phyloP scores from a whole-genome alignment of 1,140 invertebrate species.

The Glomeris maerens region DNA sequence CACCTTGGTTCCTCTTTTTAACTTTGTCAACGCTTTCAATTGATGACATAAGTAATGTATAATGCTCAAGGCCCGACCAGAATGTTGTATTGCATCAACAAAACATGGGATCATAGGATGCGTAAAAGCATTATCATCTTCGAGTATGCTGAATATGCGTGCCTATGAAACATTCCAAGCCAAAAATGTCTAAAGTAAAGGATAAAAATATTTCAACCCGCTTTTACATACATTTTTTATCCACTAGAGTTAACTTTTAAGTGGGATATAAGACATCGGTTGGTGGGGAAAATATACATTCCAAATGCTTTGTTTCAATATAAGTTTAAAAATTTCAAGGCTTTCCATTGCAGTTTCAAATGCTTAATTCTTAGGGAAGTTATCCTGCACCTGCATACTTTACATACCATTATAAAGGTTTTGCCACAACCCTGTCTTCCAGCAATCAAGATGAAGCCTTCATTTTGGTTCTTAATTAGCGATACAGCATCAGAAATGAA shows the following conservation, averaged over 20 bases:
- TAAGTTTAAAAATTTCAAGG: not conserved
- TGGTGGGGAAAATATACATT: not conserved
- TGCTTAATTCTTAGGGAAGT: not conserved
- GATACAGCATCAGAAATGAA: slow-evolving; percentile 2
- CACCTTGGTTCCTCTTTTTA: not conserved
- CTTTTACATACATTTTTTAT: slow-evolving; percentile 23
- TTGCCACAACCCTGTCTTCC: slow-evolving; percentile 33
- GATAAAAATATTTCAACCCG: too few relatives aligned
- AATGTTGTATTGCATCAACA: slow-evolving; percentile 7
- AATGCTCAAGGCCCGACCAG: not conserved
- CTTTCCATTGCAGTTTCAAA: not conserved
- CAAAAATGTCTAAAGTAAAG: slow-evolving; percentile 26
- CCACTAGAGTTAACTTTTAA: slow-evolving; percentile 19
- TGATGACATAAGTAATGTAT: not conserved
- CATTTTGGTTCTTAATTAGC: slow-evolving; percentile 1
- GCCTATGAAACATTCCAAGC: slow-evolving; percentile 5
- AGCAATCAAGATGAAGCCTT: slow-evolving; percentile 24
- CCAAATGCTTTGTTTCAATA: not conserved
- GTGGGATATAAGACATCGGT: slow-evolving; percentile 1
- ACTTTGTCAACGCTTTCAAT: not conserved
- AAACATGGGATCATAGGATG: slow-evolving; percentile 11
- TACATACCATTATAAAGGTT: slow-evolving; percentile 29
- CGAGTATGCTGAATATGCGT: slow-evolving; percentile 3
- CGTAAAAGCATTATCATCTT: not conserved
- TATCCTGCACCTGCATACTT: too few relatives aligned